Evolutionary conservation across 2,888 invertebrate species (phyloP).

Genomic region (Peribatodes rhomboidaria): DNA sequence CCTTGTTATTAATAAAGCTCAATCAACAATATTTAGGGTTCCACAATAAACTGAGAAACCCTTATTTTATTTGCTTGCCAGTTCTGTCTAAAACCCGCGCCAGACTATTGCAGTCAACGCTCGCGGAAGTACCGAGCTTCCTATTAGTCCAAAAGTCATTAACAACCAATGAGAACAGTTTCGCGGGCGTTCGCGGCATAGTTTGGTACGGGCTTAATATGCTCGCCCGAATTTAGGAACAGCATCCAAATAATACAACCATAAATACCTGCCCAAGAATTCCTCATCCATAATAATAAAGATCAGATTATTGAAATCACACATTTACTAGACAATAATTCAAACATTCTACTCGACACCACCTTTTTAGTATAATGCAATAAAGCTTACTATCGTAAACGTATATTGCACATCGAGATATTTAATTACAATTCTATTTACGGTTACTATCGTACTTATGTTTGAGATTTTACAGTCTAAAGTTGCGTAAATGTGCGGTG

Average conservation of each 20-base stretch:
- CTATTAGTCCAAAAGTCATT: no score
- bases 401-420: conserved; percentile 48
- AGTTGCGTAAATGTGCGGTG: conserved; percentile 27
- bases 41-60: no score
- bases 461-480: conserved; percentile 11
- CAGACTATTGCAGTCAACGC: no score
- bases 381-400: conserved; percentile 50
- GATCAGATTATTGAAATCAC: conserved; percentile 37
- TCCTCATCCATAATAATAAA: conserved; percentile 21
- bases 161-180: no score
- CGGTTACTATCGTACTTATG: conserved; percentile 22
- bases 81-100: no score
- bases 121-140: no score
- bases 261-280: conserved; percentile 13
- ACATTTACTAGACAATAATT: conserved; percentile 39
- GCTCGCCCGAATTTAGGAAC: not conserved
- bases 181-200: no score
- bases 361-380: conserved; percentile 47
- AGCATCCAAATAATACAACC: not conserved
- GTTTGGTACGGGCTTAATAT: no score
- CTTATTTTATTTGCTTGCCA: no score
- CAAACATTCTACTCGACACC: conserved; percentile 44
- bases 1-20: no score
- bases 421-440: conserved; percentile 46
- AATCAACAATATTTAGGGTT: no score